Evolutionary conservation across 2,113 vertebrate genomes (phyloP).

Genomic region (Arvicanthis niloticus): DNA sequence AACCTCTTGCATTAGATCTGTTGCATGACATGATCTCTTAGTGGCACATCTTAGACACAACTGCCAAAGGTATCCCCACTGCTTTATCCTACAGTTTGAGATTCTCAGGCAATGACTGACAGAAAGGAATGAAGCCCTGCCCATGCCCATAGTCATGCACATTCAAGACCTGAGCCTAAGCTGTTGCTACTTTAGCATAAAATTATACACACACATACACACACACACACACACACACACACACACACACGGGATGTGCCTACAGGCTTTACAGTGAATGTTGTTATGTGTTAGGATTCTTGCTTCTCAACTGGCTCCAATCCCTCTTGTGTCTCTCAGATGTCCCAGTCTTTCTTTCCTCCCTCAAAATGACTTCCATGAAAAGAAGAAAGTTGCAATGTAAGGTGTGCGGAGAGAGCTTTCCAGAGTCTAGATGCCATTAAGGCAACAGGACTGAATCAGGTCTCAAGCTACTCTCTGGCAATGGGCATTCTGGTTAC

Average conservation of each 20-base stretch:
- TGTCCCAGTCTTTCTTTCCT: neutral
- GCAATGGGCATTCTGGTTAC: too few relatives aligned
- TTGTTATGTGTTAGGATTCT: neutral
- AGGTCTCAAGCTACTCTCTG: neutral
- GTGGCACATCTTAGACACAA: neutral
- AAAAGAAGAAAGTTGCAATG: neutral
- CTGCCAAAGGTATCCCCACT: neutral
- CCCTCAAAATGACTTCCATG: neutral
- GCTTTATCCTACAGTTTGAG: neutral
- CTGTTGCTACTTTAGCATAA: neutral
- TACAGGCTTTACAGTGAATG: neutral
- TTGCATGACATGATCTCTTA: neutral
- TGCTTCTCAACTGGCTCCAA: neutral
- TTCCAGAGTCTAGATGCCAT: neutral
- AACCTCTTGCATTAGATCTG: neutral
- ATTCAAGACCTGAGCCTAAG: neutral
- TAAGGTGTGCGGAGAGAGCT: neutral
- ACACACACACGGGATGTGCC: fast-evolving
- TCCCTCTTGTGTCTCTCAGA: neutral
- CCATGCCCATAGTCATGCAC: neutral
- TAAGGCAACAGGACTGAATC: neutral
- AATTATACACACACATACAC: fast-evolving
- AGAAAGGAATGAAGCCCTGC: neutral
- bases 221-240: too few relatives aligned
- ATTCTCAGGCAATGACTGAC: neutral